These are phyloP conservation scores for Drosophila histrio DNA, from an alignment of 2,888 invertebrate species.

Conservation along the genomic window DNA sequence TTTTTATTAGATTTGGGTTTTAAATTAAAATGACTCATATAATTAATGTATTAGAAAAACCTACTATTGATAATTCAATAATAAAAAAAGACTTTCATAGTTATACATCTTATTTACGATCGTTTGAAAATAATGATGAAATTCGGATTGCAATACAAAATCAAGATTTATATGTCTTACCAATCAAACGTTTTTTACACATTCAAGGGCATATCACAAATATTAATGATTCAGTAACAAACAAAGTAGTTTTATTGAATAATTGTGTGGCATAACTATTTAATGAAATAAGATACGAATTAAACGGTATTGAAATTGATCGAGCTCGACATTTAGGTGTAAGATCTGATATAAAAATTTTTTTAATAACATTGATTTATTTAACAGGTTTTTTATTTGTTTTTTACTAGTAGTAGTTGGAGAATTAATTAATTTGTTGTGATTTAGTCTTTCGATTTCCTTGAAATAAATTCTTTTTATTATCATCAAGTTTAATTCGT, in stretches of 20 bases:
- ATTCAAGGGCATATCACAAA: neutral
- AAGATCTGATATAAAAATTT: too few relatives aligned
- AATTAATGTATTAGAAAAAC: conserved; percentile 1
- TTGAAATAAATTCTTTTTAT: too few relatives aligned
- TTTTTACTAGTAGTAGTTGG: too few relatives aligned
- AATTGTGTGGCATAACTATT: too few relatives aligned
- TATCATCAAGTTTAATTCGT: neutral
- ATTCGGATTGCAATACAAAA: conserved; percentile 12
- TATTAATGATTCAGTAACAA: neutral
- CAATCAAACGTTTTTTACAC: conserved; percentile 4
- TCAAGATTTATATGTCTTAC: conserved; percentile 9
- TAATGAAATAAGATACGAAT: too few relatives aligned
- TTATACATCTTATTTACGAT: neutral
- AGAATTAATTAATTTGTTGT: too few relatives aligned
- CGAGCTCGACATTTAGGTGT: too few relatives aligned
- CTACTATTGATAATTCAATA: neutral
- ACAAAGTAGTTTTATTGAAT: neutral
- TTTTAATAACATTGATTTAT: conserved; percentile 3
- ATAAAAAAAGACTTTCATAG: conserved; percentile 7
- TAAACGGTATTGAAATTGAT: too few relatives aligned
- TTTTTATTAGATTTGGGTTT: conserved; percentile 1
- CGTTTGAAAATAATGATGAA: conserved; percentile 7
- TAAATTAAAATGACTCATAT: neutral
- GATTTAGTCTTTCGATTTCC: too few relatives aligned
- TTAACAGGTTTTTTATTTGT: neutral